Conservation (phyloP, 1,140 invertebrate genomes). For the Trichonephila clavipes region DNA sequence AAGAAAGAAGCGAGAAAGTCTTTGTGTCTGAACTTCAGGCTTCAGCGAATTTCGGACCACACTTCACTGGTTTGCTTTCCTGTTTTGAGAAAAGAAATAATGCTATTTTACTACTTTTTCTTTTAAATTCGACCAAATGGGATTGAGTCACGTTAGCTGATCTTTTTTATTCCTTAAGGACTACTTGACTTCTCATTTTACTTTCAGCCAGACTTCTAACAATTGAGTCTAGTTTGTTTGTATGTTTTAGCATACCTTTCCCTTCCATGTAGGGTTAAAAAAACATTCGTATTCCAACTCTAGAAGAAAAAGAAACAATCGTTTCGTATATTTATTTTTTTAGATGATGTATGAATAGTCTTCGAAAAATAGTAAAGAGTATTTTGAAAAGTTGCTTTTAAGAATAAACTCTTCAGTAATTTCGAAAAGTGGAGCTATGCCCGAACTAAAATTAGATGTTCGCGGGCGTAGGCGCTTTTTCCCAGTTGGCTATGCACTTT, state of each 20-base stretch:
- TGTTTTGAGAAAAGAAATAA: slow-evolving; percentile 10
- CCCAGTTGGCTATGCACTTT: too few relatives aligned
- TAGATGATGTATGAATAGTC: too few relatives aligned
- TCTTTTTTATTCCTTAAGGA: neutral
- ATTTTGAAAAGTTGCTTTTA: too few relatives aligned
- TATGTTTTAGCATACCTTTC: neutral
- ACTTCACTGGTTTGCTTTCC: slow-evolving; percentile 60
- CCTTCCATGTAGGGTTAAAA: neutral
- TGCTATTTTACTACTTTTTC: slow-evolving; percentile 59
- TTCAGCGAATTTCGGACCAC: slow-evolving; percentile 48
- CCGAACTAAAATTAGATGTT: too few relatives aligned
- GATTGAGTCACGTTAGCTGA: slow-evolving; percentile 27
- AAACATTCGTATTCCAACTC: too few relatives aligned
- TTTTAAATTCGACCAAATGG: slow-evolving; percentile 54
- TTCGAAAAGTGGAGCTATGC: too few relatives aligned
- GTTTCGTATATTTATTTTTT: too few relatives aligned
- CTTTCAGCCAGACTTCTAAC: neutral
- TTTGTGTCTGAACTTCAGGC: slow-evolving; percentile 44
- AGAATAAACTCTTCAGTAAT: too few relatives aligned
- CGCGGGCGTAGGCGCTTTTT: too few relatives aligned
- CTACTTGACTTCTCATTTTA: slow-evolving; percentile 24
- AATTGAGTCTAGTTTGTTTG: neutral
- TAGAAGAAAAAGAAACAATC: too few relatives aligned
- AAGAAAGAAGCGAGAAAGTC: neutral
- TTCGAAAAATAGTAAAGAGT: too few relatives aligned